phyloP scores from a whole-genome alignment of 1,140 invertebrate genomes.

The Listronotus bonariensis region DNA sequence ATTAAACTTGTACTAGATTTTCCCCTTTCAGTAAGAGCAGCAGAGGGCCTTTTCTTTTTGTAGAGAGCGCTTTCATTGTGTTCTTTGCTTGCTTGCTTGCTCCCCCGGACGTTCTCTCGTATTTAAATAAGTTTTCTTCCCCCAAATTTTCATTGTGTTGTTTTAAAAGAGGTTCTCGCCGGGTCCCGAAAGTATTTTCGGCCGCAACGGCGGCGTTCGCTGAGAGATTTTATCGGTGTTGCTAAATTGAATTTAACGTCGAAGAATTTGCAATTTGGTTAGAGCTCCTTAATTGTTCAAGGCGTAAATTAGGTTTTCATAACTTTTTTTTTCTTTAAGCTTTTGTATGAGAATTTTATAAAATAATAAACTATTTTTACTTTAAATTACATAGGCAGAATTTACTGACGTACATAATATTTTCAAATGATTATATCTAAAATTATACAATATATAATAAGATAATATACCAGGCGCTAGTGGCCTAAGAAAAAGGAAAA shows the following conservation, averaged over 20 bases:
- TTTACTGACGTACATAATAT: too few species aligned
- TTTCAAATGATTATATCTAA: too few species aligned
- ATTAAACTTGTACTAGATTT: conserved; percentile 24
- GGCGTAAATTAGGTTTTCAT: conserved; percentile 7
- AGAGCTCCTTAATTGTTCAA: conserved; percentile 9
- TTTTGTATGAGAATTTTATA: too few species aligned
- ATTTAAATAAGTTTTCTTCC: conserved; percentile 25
- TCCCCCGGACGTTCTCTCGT: conserved; percentile 14
- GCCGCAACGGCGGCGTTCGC: conserved; percentile 1
- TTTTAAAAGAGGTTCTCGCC: conserved; percentile 14
- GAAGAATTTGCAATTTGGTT: conserved; percentile 25
- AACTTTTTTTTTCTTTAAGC: not conserved
- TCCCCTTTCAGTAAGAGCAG: conserved; percentile 5
- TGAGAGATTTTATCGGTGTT: conserved; percentile 15
- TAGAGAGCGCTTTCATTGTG: conserved; percentile 10
- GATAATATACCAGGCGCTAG: too few species aligned
- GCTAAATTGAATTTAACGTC: conserved; percentile 19
- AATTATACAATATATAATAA: too few species aligned
- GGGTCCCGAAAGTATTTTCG: conserved; percentile 13
- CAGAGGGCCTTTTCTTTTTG: conserved; percentile 5
- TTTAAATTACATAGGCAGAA: too few species aligned
- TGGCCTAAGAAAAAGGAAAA: too few species aligned
- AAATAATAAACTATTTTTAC: too few species aligned
- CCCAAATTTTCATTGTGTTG: conserved; percentile 16
- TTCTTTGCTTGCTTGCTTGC: conserved; percentile 13